Conservation (phyloP, 1,140 invertebrate species). For the Mesaphorura yosii region DNA sequence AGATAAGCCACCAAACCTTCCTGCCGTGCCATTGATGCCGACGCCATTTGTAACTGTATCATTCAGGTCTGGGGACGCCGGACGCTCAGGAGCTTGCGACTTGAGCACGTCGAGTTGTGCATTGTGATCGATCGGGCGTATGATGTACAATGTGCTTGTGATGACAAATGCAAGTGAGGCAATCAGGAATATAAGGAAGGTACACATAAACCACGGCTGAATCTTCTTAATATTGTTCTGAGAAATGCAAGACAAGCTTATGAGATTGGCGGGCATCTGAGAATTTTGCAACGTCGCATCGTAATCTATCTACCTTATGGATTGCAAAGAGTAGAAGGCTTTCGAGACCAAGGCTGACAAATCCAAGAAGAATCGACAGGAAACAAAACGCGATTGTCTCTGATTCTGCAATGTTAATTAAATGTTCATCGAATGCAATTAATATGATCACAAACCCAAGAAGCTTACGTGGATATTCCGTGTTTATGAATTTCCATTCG, state of each 20-base stretch:
- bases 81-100: no score
- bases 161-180: neutral
- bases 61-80: no score
- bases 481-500: no score
- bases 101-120: neutral
- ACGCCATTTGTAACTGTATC: no score
- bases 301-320: neutral
- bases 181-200: neutral
- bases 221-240: neutral
- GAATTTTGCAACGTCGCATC: neutral
- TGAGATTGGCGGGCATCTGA: neutral
- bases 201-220: slow-evolving; percentile 3
- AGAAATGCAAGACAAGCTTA: neutral
- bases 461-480: no score
- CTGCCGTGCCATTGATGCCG: neutral
- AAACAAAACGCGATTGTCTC: neutral
- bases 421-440: no score
- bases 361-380: neutral
- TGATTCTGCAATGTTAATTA: slow-evolving; percentile 5
- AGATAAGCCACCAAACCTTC: no score
- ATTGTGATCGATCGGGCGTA: slow-evolving; percentile 2
- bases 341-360: neutral
- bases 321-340: neutral
- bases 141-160: neutral
- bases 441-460: no score